Evolutionary conservation across 2,113 vertebrate genomes (phyloP).

Genomic region (Salvelinus fontinalis): DNA sequence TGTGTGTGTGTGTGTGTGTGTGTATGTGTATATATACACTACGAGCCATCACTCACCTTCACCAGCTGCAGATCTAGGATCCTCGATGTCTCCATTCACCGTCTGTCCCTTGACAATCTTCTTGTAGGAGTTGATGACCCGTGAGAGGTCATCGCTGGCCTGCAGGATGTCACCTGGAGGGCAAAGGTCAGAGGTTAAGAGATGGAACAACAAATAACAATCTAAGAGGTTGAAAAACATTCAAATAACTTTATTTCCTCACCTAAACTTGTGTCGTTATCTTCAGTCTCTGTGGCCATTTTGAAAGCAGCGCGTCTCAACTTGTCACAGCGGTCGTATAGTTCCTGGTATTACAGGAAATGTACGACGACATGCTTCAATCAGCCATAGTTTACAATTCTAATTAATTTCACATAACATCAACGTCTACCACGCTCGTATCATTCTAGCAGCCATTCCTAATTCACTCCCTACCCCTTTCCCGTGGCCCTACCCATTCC

Average conservation of each 20-base stretch:
- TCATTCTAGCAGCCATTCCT: too few species aligned
- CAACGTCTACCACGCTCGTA: too few species aligned
- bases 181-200: constrained; percentile 9
- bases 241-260: constrained; percentile 18
- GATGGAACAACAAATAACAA: background rate
- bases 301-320: constrained; percentile 89
- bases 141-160: constrained; percentile 92
- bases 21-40: background rate
- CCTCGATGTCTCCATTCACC: constrained; percentile 80
- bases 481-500: too few species aligned
- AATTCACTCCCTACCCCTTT: too few species aligned
- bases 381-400: too few species aligned
- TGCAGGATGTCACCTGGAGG: constrained; percentile 90
- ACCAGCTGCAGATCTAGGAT: constrained; percentile 47
- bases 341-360: constrained; percentile 76
- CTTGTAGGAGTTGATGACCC: constrained; percentile 89
- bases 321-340: constrained; percentile 92
- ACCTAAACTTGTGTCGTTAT: constrained; percentile 92
- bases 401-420: too few species aligned
- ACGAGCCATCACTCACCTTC: constrained; percentile 37
- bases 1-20: background rate
- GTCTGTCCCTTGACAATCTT: constrained; percentile 84
- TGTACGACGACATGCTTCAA: background rate
- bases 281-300: constrained; percentile 94
- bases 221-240: background rate